Base-by-base conservation (phyloP, 2,888 invertebrate genomes). In the Drosophila formosana region DNA sequence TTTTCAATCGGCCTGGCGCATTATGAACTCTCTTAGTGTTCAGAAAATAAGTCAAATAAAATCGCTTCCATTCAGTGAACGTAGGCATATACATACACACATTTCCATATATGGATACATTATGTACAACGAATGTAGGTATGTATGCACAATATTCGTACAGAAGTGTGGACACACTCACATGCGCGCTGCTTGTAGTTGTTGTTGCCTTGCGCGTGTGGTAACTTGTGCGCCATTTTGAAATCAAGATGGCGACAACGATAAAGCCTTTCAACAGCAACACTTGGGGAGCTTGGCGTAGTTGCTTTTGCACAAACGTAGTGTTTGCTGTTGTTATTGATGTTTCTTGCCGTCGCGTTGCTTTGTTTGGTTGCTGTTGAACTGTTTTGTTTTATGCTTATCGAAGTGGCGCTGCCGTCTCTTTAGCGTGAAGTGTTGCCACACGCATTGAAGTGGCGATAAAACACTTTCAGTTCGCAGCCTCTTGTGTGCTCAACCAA, bases 231-330 rank as follows among this genome's bases (percentile, higher is more conserved):
- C 81, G 81, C 83, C 82, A 82, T 82, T 82, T 82, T 81, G 76
- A 77, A 74, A 83, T 77, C 79, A 79, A 81, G 82, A 83, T 83
- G 84, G 82, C 81, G 75, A 72, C 84, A 75, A 78, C 72, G 81
- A 82, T 81, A 82, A 82, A 76, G 75, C 66, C 67, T 57, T 61
- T 45, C 61, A 68, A 57, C 60, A 53, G 26, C 43, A 46, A 25
- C 49, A 63, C 58, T 76, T 65, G 51, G 32, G 30, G 45, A 56
- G 56, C 18, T 58, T 56, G 30, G 30, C 46, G 50, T 39, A 57
- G 41, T 37, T 50, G 46, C 23, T 67, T 51, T 28, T 55, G 51
- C 18, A 30, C 34, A 18, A 13, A 8, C 49, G 45, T 50, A 58
- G 25, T 51, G 60, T 3, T 26, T 61, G 11, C 53, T 61, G 50